Percentiles rank a stretch among this genome's conserved stretches.
phyloP scores from a whole-genome alignment of 2,797 vertebrate species.

The Anguilla anguilla region DNA sequence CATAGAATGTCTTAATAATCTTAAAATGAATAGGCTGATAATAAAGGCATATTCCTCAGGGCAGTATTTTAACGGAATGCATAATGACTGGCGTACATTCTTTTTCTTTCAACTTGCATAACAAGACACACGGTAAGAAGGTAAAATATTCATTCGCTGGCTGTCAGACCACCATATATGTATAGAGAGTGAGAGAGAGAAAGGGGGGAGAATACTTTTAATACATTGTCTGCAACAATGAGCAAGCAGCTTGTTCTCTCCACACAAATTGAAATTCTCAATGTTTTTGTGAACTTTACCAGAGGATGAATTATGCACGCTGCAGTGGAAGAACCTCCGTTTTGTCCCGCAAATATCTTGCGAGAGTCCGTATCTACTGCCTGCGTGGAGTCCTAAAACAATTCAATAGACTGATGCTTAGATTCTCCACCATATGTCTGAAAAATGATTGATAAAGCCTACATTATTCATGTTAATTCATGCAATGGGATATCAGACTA shows the following conservation, averaged over 20 bases:
- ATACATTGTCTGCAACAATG: background rate
- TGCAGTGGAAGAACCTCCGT: background rate
- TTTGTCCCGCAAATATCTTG: background rate
- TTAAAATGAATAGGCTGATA: background rate
- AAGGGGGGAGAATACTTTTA: background rate
- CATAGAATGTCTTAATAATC: background rate
- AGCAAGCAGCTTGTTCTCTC: background rate
- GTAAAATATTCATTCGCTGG: background rate
- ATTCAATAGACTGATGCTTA: background rate
- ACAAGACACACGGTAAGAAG: background rate
- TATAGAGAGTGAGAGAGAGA: too few species aligned
- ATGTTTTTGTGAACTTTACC: background rate
- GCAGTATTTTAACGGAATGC: background rate
- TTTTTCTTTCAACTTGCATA: slow-evolving; percentile 9
- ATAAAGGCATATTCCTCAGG: background rate
- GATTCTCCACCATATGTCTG: slow-evolving; percentile 46
- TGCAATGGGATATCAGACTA: slow-evolving; percentile 65
- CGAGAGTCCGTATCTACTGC: background rate
- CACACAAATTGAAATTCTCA: background rate
- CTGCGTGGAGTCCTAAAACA: background rate
- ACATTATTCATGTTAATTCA: slow-evolving; percentile 77
- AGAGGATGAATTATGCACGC: background rate
- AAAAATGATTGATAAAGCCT: slow-evolving; percentile 52
- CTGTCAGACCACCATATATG: background rate
- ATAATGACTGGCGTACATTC: background rate